phyloP scores from a whole-genome alignment of 2,113 vertebrate genomes.

The Malurus cyaneus region DNA sequence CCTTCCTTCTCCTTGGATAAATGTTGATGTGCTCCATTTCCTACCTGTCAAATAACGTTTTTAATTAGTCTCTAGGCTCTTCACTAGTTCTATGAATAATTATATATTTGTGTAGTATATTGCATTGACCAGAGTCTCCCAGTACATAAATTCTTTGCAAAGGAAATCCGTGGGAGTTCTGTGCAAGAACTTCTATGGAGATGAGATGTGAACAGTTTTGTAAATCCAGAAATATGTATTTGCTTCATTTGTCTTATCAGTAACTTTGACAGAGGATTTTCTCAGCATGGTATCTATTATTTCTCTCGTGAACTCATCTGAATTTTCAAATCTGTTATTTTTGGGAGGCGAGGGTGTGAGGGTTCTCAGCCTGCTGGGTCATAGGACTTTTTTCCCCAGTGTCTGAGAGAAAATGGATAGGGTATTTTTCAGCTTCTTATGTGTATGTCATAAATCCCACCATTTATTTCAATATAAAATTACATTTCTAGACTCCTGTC shows the following conservation, averaged over 20 bases:
- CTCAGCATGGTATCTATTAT: not conserved
- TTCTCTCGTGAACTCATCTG: not conserved
- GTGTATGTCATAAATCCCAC: not conserved
- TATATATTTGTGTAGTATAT: not conserved
- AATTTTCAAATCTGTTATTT: not conserved
- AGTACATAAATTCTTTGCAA: not conserved
- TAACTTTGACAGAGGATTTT: not conserved
- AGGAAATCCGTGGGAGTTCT: not conserved
- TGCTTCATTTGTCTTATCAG: not conserved
- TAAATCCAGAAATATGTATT: not conserved
- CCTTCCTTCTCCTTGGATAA: not conserved
- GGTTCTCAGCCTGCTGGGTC: not conserved
- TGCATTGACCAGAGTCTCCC: not conserved
- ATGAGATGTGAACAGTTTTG: not conserved
- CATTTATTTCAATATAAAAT: not conserved
- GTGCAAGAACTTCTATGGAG: not conserved
- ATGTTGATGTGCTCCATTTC: not conserved
- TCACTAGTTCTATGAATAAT: not conserved
- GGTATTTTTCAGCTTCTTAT: not conserved
- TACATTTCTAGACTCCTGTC: not conserved
- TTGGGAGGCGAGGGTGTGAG: not conserved
- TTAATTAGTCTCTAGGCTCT: not conserved
- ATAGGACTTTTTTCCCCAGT: not conserved
- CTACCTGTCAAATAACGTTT: not conserved
- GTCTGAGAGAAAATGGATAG: not conserved